phyloP scores from a whole-genome alignment of 2,888 invertebrate genomes.

The Magallana nippona region DNA sequence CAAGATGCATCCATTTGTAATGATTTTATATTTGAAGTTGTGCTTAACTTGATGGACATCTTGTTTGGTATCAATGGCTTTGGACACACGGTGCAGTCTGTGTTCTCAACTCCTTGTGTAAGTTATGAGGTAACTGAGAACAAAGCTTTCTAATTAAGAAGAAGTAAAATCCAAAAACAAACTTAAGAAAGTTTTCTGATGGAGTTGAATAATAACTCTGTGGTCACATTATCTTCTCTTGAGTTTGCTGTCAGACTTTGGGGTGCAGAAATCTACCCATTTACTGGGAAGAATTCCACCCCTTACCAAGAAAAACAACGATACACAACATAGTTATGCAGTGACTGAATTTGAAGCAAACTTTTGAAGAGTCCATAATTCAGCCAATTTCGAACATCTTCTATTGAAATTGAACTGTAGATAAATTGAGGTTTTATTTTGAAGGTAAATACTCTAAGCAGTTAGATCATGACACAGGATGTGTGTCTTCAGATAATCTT shows the following conservation, averaged over 20 bases:
- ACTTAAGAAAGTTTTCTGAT: not conserved
- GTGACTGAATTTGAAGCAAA: not conserved
- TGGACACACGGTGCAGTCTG: not conserved
- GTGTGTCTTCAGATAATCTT: conserved; percentile 35
- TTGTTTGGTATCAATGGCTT: not conserved
- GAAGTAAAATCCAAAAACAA: not conserved
- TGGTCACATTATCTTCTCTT: not conserved
- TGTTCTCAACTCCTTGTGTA: too few species aligned
- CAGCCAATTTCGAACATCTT: conserved; percentile 26
- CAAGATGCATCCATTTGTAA: not conserved
- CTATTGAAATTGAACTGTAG: conserved; percentile 30
- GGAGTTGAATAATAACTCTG: not conserved
- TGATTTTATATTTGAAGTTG: not conserved
- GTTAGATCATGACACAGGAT: conserved; percentile 32
- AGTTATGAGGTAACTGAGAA: not conserved
- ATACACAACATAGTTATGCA: not conserved
- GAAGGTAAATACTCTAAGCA: conserved; percentile 4
- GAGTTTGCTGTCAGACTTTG: not conserved
- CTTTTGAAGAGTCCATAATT: conserved; percentile 5
- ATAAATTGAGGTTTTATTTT: conserved; percentile 15
- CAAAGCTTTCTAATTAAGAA: not conserved
- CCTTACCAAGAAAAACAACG: not conserved
- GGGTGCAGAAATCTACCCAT: conserved; percentile 1
- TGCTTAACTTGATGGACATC: not conserved
- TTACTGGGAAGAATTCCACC: not conserved